Conservation (phyloP, 2,113 vertebrate species). For the Climacteris rufus region DNA sequence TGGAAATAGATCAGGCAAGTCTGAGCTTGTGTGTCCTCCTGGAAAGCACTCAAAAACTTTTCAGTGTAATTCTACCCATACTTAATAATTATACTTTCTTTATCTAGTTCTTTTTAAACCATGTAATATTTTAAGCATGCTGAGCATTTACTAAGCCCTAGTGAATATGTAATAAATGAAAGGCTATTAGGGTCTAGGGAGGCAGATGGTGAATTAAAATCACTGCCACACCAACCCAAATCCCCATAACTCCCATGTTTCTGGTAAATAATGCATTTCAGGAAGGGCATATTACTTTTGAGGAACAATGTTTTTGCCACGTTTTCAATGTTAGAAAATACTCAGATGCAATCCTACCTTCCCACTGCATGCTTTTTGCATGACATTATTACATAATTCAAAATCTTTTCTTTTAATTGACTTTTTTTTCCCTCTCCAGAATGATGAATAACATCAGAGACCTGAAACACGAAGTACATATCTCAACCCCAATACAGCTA, state of each 20-base stretch:
- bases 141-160: not conserved
- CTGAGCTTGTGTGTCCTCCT: not conserved
- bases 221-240: not conserved
- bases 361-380: not conserved
- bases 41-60: not conserved
- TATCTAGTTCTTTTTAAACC: not conserved
- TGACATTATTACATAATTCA: not conserved
- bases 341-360: not conserved
- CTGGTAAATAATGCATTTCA: not conserved
- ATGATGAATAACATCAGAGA: not conserved
- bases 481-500: not conserved
- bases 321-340: not conserved
- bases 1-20: not conserved
- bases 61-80: not conserved
- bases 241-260: not conserved
- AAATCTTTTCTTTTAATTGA: not conserved
- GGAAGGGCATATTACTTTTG: not conserved
- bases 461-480: not conserved
- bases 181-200: not conserved
- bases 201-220: not conserved
- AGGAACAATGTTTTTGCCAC: not conserved
- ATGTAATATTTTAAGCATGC: not conserved
- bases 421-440: not conserved
- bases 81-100: not conserved
- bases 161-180: not conserved